These are phyloP conservation scores for Sarcophaga carnaria DNA, from an alignment of 2,888 invertebrate species.

Conservation along the genomic window DNA sequence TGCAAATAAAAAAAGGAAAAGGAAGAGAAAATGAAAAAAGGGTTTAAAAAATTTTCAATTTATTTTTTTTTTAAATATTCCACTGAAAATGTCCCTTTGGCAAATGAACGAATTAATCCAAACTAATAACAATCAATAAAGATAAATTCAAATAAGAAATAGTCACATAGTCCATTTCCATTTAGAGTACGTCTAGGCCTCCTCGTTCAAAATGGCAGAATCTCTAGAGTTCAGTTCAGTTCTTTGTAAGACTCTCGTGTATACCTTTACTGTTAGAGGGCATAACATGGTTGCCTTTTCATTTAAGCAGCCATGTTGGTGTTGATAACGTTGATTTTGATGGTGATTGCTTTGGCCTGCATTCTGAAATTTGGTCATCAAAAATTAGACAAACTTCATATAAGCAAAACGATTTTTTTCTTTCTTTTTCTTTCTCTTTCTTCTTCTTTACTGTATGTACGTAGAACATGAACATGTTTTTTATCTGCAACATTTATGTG, in stretches of 20 bases:
- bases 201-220: not conserved
- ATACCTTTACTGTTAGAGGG: not conserved
- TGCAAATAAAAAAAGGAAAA: not conserved
- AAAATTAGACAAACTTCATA: slow-evolving; percentile 39
- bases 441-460: not conserved
- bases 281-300: not conserved
- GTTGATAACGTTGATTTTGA: slow-evolving; percentile 7
- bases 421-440: not conserved
- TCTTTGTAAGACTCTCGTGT: not conserved
- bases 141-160: not conserved
- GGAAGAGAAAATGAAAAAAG: not conserved
- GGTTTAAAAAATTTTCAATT: not conserved
- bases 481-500: slow-evolving; percentile 5
- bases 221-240: not conserved
- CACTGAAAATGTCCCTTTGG: slow-evolving; percentile 5
- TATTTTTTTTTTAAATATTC: not conserved
- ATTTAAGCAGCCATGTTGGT: not conserved
- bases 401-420: slow-evolving; percentile 6
- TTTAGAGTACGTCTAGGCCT: not conserved
- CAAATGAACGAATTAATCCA: not conserved
- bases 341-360: slow-evolving; percentile 33
- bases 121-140: slow-evolving; percentile 8
- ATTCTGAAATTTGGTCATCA: slow-evolving; percentile 37
- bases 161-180: no score
- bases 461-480: not conserved